Base-by-base conservation (phyloP, 2,888 invertebrate species). In the Monopis laevigella region DNA sequence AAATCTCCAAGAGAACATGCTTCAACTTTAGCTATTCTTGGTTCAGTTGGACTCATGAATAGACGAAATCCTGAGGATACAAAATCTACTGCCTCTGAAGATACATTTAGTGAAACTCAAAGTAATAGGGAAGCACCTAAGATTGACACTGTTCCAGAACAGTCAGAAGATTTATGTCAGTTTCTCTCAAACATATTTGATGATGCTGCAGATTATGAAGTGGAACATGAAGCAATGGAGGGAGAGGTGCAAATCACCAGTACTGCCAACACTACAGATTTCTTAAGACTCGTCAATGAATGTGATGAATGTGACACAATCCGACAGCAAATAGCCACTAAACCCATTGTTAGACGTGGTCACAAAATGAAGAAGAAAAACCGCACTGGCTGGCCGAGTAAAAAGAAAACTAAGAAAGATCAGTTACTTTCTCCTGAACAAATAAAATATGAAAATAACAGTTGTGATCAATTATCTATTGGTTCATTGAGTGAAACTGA, bases 1-100 rank as follows among this genome's bases (percentile, higher is more conserved):
- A 93, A 93, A 58, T 93, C 92, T 0, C 94, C 94, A 0, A 78
- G 94, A 14, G 93, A 93, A 60, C 93, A 94, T 59, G 93, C 93
- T 0, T 93, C 93, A 0, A 94, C 94, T 0, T 66, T 93, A 44
- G 93, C 93, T 0, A 90, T 93, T 43, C 85, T 93, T 2, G 88
- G 88, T 7, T 72, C 77, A 0, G 73, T 72, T 24, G 86, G 87
- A 41, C 64, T 88, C 14, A 69, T 87, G 6, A 82, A 86, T 24
- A 73, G 84, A 39, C 65, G 84, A 42, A 82, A 74, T 51, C 58
- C 71, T 45, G 82, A 73, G 43, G 82, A 74, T 52, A 58, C 62
- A 12, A 74, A 80, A 52, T 77, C 78, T 1, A 71, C 80, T 11
- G 75, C 80, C 0, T 78, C 81, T 0, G 77, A 81, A 44, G 77